These are phyloP conservation scores for Auanema freiburgensis DNA, from an alignment of 2,888 invertebrate species.

Conservation along the genomic window DNA sequence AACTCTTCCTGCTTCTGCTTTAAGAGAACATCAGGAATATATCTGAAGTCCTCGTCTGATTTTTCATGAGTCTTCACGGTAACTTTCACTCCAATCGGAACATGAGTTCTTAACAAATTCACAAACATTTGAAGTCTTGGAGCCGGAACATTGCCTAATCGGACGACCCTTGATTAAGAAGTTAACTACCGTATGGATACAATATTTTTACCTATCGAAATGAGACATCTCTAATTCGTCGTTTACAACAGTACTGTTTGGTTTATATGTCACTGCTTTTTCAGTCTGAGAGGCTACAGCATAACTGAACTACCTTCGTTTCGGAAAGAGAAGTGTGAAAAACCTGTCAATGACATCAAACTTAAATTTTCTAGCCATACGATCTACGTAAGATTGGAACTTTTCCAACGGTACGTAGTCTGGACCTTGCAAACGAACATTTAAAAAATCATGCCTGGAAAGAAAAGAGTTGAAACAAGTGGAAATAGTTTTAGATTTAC, in stretches of 20 bases:
- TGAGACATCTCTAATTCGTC: slow-evolving; percentile 53
- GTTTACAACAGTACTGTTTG: slow-evolving; percentile 48
- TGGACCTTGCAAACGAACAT: slow-evolving; percentile 54
- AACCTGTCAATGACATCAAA: slow-evolving; percentile 59
- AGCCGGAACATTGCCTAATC: slow-evolving; percentile 43
- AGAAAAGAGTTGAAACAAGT: not conserved
- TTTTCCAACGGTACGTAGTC: slow-evolving; percentile 58
- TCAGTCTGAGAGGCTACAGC: slow-evolving; percentile 56
- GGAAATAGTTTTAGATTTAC: slow-evolving; percentile 20
- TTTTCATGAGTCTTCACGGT: slow-evolving; percentile 60
- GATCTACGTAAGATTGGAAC: slow-evolving; percentile 56
- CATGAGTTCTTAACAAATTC: slow-evolving; percentile 50
- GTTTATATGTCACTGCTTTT: slow-evolving; percentile 49
- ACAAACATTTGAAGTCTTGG: slow-evolving; percentile 54
- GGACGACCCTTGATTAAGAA: slow-evolving; percentile 14
- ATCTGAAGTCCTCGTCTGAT: slow-evolving; percentile 57
- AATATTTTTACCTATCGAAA: no score
- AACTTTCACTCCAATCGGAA: slow-evolving; percentile 56
- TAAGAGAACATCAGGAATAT: slow-evolving; percentile 58
- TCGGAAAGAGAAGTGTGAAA: not conserved
- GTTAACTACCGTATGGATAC: not conserved
- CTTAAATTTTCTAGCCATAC: slow-evolving; percentile 47
- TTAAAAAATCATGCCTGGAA: slow-evolving; percentile 42
- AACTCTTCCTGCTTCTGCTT: slow-evolving; percentile 59
- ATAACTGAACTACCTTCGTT: slow-evolving; percentile 54